Conservation (phyloP, 2,113 vertebrate genomes). For the Podarcis cretensis region DNA sequence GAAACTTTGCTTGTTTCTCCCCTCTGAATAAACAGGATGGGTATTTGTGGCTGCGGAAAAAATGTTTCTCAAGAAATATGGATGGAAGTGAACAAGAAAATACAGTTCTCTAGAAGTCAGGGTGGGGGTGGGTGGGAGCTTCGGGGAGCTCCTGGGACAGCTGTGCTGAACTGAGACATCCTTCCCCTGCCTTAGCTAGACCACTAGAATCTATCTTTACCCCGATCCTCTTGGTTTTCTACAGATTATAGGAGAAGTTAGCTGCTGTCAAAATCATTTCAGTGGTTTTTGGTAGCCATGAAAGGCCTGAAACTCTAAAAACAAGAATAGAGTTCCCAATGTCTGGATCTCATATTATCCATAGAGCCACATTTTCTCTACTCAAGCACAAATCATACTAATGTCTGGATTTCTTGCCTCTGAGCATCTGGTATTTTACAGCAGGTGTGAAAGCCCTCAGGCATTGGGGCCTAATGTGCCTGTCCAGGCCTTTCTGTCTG, state of each 20-base stretch:
- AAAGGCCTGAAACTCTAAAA: not conserved
- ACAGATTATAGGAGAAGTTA: not conserved
- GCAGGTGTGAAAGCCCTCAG: too few relatives aligned
- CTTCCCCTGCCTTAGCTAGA: not conserved
- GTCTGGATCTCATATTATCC: not conserved
- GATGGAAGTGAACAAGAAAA: not conserved
- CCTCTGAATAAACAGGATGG: not conserved
- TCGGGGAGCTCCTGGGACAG: not conserved
- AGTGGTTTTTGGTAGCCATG: not conserved
- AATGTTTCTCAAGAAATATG: not conserved
- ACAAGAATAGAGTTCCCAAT: not conserved
- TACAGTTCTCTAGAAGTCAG: not conserved
- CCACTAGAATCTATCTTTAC: not conserved
- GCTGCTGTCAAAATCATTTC: not conserved
- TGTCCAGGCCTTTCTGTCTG: too few relatives aligned
- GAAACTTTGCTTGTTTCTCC: not conserved
- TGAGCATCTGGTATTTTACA: not conserved
- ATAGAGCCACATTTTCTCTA: not conserved
- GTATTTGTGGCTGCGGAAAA: not conserved
- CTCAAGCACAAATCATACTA: not conserved
- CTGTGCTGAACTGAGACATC: not conserved
- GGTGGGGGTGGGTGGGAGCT: not conserved
- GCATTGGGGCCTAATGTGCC: too few relatives aligned
- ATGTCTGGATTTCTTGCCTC: not conserved
- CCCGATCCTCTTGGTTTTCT: not conserved